Percentiles rank a stretch among this genome's conserved stretches.
phyloP scores from a whole-genome alignment of 2,888 invertebrate species.

The Ennomos quercinarius region DNA sequence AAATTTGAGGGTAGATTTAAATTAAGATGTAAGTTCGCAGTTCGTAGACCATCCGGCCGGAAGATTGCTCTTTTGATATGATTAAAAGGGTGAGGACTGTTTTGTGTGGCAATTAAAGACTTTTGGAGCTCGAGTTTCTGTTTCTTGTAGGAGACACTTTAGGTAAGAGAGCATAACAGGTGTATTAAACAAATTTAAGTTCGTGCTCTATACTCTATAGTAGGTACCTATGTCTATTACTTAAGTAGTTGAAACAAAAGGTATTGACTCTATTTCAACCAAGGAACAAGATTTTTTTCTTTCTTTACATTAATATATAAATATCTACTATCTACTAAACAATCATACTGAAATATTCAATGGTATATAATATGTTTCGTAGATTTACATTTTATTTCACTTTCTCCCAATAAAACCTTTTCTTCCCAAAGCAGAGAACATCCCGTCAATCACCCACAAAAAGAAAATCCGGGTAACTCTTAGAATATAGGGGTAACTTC shows the following conservation, averaged over 20 bases:
- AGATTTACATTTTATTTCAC: not conserved
- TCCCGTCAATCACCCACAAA: slow-evolving; percentile 37
- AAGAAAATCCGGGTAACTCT: slow-evolving; percentile 33
- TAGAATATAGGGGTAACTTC: slow-evolving; percentile 27
- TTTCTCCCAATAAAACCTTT: slow-evolving; percentile 6
- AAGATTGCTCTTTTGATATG: slow-evolving; percentile 84
- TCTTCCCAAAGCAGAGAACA: slow-evolving; percentile 27
- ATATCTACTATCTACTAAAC: too few species aligned
- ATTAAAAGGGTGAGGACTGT: slow-evolving; percentile 83
- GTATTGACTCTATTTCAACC: too few species aligned
- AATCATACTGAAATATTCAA: too few species aligned
- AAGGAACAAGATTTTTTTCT: too few species aligned
- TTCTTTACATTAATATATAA: too few species aligned
- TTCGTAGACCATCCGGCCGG: slow-evolving; percentile 74
- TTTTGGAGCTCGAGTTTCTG: slow-evolving; percentile 67
- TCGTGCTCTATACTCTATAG: too few species aligned
- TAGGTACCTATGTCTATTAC: too few species aligned
- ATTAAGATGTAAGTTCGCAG: slow-evolving; percentile 52
- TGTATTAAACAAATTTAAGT: too few species aligned
- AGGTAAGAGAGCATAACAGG: slow-evolving; percentile 16
- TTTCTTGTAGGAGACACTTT: slow-evolving; percentile 48
- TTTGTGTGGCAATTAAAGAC: slow-evolving; percentile 82
- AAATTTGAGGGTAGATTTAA: slow-evolving; percentile 38
- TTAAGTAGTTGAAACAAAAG: too few species aligned
- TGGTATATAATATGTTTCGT: too few species aligned